These are phyloP conservation scores for Nesogale talazaci DNA, from an alignment of 2,113 vertebrate species.

Conservation along the genomic window DNA sequence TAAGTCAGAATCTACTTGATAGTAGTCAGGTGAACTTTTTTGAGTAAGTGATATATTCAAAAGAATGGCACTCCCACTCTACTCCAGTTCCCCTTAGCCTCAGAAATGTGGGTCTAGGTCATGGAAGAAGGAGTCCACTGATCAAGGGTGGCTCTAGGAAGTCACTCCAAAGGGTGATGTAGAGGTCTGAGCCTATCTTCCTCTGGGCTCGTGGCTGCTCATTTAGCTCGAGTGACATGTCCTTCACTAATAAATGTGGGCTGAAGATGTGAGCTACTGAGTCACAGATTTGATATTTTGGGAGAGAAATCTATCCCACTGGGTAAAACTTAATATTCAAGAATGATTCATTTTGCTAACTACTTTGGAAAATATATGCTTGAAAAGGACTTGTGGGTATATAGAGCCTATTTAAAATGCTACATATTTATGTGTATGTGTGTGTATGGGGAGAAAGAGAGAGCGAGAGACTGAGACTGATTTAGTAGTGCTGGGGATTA, in stretches of 20 bases:
- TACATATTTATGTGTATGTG: background rate
- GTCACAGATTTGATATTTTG: slow-evolving; percentile 59
- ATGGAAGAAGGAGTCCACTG: background rate
- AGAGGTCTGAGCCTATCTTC: background rate
- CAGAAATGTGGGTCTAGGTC: background rate
- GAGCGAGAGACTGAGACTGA: no score
- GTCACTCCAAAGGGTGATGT: background rate
- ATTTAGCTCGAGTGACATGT: background rate
- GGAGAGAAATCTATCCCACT: slow-evolving; percentile 56
- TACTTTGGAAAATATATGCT: slow-evolving; percentile 53
- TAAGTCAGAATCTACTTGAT: no score
- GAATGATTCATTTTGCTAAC: slow-evolving; percentile 51
- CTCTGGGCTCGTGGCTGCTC: background rate
- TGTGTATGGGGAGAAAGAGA: no score
- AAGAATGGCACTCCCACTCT: background rate
- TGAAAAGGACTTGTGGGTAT: slow-evolving; percentile 15
- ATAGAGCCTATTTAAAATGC: slow-evolving; percentile 39
- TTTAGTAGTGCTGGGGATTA: no score
- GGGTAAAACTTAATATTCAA: slow-evolving; percentile 66
- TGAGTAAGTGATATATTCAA: background rate
- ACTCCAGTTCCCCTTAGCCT: no score
- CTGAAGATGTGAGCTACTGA: slow-evolving; percentile 45
- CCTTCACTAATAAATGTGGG: slow-evolving; percentile 50
- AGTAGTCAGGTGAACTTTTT: no score
- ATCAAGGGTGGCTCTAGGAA: background rate